Percentiles rank a stretch among this genome's conserved stretches.
These are phyloP conservation scores for Drosophila gaucha DNA, from an alignment of 2,888 invertebrate species.

Conservation along the genomic window DNA sequence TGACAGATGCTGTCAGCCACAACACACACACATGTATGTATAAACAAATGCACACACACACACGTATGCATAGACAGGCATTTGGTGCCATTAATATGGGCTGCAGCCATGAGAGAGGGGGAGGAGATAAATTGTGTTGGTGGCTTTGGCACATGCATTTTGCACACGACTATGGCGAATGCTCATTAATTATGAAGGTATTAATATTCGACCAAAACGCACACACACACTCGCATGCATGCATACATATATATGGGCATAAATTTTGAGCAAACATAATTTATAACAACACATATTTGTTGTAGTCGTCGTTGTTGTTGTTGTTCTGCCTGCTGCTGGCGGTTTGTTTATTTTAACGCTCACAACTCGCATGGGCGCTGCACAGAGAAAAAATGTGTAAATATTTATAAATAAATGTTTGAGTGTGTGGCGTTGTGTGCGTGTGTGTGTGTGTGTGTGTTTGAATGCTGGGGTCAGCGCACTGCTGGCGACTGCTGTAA, in stretches of 20 bases:
- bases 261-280: constrained; percentile 77
- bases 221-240: constrained; percentile 18
- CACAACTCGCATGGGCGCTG: constrained; percentile 44
- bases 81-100: constrained; percentile 46
- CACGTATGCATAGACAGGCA: constrained; percentile 12
- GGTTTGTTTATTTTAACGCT: constrained; percentile 61
- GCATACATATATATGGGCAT: constrained; percentile 43
- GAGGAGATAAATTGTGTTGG: constrained; percentile 34
- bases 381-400: constrained; percentile 45
- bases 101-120: constrained; percentile 28
- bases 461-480: constrained; percentile 57
- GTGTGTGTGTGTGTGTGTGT: constrained; percentile 9
- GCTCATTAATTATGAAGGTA: constrained; percentile 81
- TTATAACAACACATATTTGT: constrained; percentile 66
- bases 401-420: constrained; percentile 63
- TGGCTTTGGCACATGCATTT: constrained; percentile 71
- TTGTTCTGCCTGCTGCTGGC: constrained; percentile 50
- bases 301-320: constrained; percentile 32
- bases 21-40: constrained; percentile 47
- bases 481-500: constrained; percentile 39
- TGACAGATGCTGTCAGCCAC: constrained; percentile 81
- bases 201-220: constrained; percentile 75
- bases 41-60: constrained; percentile 19
- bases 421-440: constrained; percentile 10
- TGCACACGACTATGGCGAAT: constrained; percentile 66